Conservation (phyloP, 2,113 vertebrate species). For the Lophura nycthemera region DNA sequence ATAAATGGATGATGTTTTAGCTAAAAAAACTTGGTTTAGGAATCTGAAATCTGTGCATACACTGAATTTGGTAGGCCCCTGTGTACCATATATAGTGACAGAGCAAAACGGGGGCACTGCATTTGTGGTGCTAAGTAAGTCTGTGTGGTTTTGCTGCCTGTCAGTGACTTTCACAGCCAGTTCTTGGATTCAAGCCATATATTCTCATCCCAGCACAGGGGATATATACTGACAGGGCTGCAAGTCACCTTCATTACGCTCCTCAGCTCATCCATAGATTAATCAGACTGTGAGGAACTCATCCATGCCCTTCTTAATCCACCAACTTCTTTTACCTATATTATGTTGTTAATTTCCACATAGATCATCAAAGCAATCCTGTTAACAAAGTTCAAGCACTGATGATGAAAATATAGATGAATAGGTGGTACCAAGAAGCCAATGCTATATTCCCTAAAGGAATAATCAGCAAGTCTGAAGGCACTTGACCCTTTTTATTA, state of each 20-base stretch:
- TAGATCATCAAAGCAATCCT: not conserved
- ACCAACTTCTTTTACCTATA: not conserved
- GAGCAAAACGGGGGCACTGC: not conserved
- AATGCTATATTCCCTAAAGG: not conserved
- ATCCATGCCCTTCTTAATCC: not conserved
- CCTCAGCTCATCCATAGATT: not conserved
- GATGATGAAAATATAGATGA: not conserved
- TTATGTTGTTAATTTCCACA: not conserved
- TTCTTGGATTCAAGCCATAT: not conserved
- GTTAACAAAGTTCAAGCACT: not conserved
- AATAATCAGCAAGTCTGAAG: not conserved
- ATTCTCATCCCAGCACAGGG: not conserved
- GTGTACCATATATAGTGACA: not conserved
- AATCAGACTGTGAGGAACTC: not conserved
- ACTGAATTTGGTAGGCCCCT: not conserved
- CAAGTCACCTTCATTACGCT: not conserved
- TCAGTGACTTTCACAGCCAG: not conserved
- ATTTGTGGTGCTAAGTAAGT: not conserved
- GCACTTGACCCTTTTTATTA: not conserved
- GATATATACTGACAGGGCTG: not conserved
- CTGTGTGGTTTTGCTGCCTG: not conserved
- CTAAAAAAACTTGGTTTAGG: not conserved
- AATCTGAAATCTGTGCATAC: not conserved
- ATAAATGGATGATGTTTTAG: not conserved
- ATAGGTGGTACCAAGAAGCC: rapidly evolving